phyloP scores from a whole-genome alignment of 2,888 invertebrate genomes.

The Melieria crassipennis region DNA sequence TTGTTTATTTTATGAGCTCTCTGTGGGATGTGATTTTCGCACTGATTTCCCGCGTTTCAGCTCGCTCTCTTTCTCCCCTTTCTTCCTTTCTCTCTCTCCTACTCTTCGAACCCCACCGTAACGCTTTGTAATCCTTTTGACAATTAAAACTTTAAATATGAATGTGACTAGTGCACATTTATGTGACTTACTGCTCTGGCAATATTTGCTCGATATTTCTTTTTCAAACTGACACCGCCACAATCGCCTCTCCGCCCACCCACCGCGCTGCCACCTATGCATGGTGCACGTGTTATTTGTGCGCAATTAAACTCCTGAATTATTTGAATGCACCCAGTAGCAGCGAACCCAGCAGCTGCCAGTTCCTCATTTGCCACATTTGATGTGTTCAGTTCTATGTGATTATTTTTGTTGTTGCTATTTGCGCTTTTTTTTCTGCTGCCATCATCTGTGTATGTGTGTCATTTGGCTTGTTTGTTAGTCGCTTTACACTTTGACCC shows the following conservation, averaged over 20 bases:
- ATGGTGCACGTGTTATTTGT: slow-evolving; percentile 27
- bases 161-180: too few relatives aligned
- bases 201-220: not conserved
- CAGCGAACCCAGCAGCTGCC: slow-evolving; percentile 2
- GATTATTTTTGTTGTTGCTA: slow-evolving; percentile 2
- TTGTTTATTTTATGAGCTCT: too few relatives aligned
- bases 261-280: not conserved
- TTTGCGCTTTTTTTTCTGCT: slow-evolving; percentile 3
- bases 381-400: slow-evolving; percentile 12
- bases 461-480: too few relatives aligned
- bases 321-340: slow-evolving; percentile 18
- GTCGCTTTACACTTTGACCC: too few relatives aligned
- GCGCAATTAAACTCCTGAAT: slow-evolving; percentile 33
- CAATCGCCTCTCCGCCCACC: too few relatives aligned
- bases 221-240: too few relatives aligned
- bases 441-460: too few relatives aligned
- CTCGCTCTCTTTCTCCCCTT: slow-evolving; percentile 4
- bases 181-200: too few relatives aligned
- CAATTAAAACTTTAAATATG: too few relatives aligned
- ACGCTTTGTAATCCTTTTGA: too few relatives aligned
- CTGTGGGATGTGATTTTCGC: too few relatives aligned
- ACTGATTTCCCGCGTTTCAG: not conserved
- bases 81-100: not conserved
- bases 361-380: slow-evolving; percentile 26
- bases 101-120: not conserved